phyloP scores from a whole-genome alignment of 2,888 invertebrate genomes.

The Ecdyonurus torrentis region DNA sequence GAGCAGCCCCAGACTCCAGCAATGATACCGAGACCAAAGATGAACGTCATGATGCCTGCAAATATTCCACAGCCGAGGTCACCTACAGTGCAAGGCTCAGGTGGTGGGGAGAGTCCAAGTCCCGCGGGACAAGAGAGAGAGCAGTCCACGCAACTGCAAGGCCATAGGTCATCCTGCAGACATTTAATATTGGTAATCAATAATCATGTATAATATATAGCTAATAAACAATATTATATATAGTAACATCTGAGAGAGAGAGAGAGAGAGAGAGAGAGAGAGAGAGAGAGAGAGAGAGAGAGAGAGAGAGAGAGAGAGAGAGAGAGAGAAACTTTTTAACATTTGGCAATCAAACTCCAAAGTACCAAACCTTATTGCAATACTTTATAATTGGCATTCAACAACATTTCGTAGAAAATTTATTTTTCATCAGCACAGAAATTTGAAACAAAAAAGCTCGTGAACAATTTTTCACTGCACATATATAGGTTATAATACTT shows the following conservation, averaged over 20 bases:
- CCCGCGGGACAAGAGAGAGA: constrained; percentile 38
- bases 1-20: constrained; percentile 20
- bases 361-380: too few species aligned
- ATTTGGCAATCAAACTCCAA: too few species aligned
- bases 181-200: too few species aligned
- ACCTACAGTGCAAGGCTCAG: constrained; percentile 35
- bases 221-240: neutral
- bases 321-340: too few species aligned
- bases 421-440: too few species aligned
- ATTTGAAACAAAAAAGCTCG: too few species aligned
- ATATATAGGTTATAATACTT: too few species aligned
- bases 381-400: too few species aligned
- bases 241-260: constrained; percentile 8
- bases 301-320: too few species aligned
- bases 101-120: constrained; percentile 26
- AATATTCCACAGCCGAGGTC: constrained; percentile 41
- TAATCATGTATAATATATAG: constrained; percentile 1
- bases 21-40: constrained; percentile 34
- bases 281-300: too few species aligned
- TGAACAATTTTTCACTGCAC: too few species aligned
- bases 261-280: neutral
- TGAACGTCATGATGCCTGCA: constrained; percentile 34
- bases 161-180: constrained; percentile 30
- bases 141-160: constrained; percentile 71
- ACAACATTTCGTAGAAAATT: too few species aligned